Conservation (phyloP, 2,113 vertebrate genomes). For the Cheilinus undulatus region DNA sequence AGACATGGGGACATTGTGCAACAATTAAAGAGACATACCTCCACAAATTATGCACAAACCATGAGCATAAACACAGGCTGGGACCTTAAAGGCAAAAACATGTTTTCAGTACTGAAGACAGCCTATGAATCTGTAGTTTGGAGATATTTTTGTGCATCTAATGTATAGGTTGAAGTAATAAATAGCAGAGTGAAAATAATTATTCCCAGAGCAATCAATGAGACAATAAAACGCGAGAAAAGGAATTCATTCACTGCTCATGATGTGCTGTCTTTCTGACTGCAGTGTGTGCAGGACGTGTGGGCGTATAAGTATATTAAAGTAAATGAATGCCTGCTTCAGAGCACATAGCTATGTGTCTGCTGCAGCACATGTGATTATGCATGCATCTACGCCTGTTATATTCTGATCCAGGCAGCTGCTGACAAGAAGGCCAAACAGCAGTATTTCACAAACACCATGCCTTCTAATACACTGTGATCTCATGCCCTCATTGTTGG, state of each 20-base stretch:
- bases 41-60: conserved; percentile 2
- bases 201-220: conserved; percentile 28
- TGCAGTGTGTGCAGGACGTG: neutral
- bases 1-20: neutral
- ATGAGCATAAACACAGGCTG: conserved; percentile 4
- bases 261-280: conserved; percentile 12
- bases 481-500: conserved; percentile 58
- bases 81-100: conserved; percentile 15
- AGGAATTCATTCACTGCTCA: conserved; percentile 12
- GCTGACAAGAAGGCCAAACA: conserved; percentile 29
- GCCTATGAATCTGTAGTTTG: neutral
- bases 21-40: neutral
- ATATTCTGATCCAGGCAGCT: conserved; percentile 36
- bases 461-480: conserved; percentile 45
- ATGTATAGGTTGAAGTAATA: conserved; percentile 9
- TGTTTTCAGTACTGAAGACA: neutral
- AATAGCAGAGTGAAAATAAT: conserved; percentile 21
- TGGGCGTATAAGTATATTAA: conserved; percentile 37
- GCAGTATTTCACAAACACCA: conserved; percentile 48
- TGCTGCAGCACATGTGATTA: conserved; percentile 24
- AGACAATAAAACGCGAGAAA: conserved; percentile 14
- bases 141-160: neutral
- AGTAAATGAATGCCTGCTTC: conserved; percentile 26
- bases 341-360: conserved; percentile 9
- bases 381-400: conserved; percentile 17